These are phyloP conservation scores for Dicroscelio sp. DNA, from an alignment of 2,888 invertebrate genomes.

Conservation along the genomic window DNA sequence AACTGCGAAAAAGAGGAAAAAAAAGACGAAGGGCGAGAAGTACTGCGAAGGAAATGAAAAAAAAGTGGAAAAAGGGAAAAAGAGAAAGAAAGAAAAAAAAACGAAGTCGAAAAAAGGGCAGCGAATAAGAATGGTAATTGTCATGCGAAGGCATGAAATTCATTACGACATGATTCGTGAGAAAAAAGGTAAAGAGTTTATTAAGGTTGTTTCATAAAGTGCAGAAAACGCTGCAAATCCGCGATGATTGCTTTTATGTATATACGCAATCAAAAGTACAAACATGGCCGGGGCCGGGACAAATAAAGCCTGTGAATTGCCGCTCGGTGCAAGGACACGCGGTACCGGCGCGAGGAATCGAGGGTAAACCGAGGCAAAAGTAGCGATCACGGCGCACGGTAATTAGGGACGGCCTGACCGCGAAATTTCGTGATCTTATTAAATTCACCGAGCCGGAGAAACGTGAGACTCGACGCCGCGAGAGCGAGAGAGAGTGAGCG, in stretches of 20 bases:
- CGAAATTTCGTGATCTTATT: slow-evolving; percentile 91
- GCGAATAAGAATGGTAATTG: slow-evolving; percentile 55
- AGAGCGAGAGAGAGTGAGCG: neutral
- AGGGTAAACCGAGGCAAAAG: slow-evolving; percentile 79
- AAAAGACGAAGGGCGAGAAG: too few species aligned
- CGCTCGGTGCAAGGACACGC: slow-evolving; percentile 72
- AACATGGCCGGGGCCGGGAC: slow-evolving; percentile 79
- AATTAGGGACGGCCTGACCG: slow-evolving; percentile 90
- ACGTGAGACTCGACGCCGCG: slow-evolving; percentile 64
- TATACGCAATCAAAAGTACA: slow-evolving; percentile 80
- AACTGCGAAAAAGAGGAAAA: too few species aligned
- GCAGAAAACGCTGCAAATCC: slow-evolving; percentile 74
- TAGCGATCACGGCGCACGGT: slow-evolving; percentile 78
- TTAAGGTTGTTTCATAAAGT: slow-evolving; percentile 79
- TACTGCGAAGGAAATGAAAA: too few species aligned
- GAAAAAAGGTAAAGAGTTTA: slow-evolving; percentile 77
- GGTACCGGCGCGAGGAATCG: slow-evolving; percentile 62
- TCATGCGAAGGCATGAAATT: slow-evolving; percentile 75
- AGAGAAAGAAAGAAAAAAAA: slow-evolving; percentile 25
- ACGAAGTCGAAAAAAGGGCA: neutral
- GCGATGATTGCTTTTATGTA: slow-evolving; percentile 77
- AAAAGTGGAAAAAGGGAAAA: too few species aligned
- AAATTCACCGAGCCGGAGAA: slow-evolving; percentile 79
- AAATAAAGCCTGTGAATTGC: slow-evolving; percentile 79
- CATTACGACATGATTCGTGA: slow-evolving; percentile 71